A percentile compares a stretch with the other conserved stretches of the same genome.
These are phyloP conservation scores for Platycheirus rosarum DNA, from an alignment of 2,888 invertebrate species.

Conservation along the genomic window DNA sequence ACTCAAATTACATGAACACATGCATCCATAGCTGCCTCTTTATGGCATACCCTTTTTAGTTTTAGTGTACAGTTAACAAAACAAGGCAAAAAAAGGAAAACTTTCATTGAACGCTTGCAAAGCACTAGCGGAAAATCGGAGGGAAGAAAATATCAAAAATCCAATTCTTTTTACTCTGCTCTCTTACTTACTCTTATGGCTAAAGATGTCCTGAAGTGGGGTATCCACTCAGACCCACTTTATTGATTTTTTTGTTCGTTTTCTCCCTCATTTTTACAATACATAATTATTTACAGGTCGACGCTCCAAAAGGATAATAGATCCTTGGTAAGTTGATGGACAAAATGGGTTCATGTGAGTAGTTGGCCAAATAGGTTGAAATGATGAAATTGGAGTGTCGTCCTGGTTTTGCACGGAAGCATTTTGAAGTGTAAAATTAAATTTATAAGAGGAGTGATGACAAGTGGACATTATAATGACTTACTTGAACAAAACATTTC, in stretches of 20 bases:
- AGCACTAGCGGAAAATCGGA: constrained; percentile 40
- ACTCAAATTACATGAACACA: constrained; percentile 67
- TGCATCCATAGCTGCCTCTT: constrained; percentile 47
- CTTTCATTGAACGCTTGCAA: constrained; percentile 55
- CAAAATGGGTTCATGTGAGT: constrained; percentile 19
- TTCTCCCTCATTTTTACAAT: constrained; percentile 33
- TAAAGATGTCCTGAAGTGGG: constrained; percentile 43
- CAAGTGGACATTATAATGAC: background rate
- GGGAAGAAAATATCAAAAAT: constrained; percentile 33
- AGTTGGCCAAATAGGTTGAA: constrained; percentile 40
- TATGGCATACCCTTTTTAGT: constrained; percentile 30
- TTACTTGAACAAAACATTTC: background rate
- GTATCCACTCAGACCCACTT: constrained; percentile 72
- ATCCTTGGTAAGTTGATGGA: constrained; percentile 36
- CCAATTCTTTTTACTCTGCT: constrained; percentile 60
- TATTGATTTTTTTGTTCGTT: constrained; percentile 60
- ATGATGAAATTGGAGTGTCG: background rate
- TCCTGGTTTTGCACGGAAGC: background rate
- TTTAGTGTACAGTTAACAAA: constrained; percentile 14
- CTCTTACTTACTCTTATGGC: constrained; percentile 20
- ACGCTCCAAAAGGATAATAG: constrained; percentile 69
- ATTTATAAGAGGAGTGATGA: constrained; percentile 5
- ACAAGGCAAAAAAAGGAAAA: constrained; percentile 55
- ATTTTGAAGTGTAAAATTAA: background rate
- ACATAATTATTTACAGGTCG: constrained; percentile 72